Base-by-base conservation (phyloP, 2,888 invertebrate species). In the Mythimna ferrago region DNA sequence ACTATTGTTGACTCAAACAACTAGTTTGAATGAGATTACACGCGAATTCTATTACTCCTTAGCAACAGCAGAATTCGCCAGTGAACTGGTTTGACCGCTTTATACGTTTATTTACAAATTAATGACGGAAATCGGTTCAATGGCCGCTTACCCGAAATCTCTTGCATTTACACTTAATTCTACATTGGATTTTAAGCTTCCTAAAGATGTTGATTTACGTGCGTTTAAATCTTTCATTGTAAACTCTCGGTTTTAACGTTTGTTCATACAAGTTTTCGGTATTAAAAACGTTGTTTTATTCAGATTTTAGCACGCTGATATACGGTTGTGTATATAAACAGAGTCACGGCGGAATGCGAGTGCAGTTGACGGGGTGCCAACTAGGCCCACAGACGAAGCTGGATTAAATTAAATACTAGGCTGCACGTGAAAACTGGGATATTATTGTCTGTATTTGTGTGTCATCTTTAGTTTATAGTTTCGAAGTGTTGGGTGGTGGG, bases 291-390 rank as follows among this genome's bases (percentile, higher is more conserved):
- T 14, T 41, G 63, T 65, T 71, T 73, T 70, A 72, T 51, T 16
- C 53, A 44, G 53, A 71, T 74, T 76, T 75, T 78, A 79, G 73
- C 73, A 74, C 72, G 66, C 78, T 81, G 38, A 84, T 82, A 83
- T 86, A 87, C 75, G 82, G 80, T 85, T 89, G 84, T 86, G 70
- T 84, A 81, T 84, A 81, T 82, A 88, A 81, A 85, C 84, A 87
- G 74, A 78, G 87, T 68, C 53, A 66, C 21, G 78, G 66, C 53
- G 81, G 86, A 86, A 89, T 88, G 82, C 81, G 76, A 84, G 82
- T 89, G 90, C 86, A 87, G 75, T 89, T 91, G 91, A 87, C 72
- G 76, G 73, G 60, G 75, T 90, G 91, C 91, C 91, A 91, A 91
- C 80, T 89, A 87, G 89, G 89, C 73, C 79, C 78, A 53, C 66